Evolutionary conservation across 2,888 invertebrate species (phyloP).

Genomic region (Conchocele bisecta): DNA sequence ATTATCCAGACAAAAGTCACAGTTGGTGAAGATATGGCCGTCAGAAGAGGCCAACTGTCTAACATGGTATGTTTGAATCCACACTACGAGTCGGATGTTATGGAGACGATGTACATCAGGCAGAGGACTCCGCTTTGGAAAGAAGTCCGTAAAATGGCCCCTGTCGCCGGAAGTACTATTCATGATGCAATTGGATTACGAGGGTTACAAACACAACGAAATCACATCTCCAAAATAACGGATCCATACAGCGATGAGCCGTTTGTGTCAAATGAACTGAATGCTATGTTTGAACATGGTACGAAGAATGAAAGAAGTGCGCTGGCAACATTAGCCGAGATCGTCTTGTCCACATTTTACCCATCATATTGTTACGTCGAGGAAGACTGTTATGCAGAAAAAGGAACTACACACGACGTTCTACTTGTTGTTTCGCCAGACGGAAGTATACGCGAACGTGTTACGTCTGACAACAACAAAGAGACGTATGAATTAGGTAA

Average conservation of each 20-base stretch:
- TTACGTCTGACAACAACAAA: too few species aligned
- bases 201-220: slow-evolving; percentile 3
- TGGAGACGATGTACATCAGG: background rate
- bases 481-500: background rate
- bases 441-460: slow-evolving; percentile 23
- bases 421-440: slow-evolving; percentile 38
- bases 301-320: slow-evolving; percentile 27
- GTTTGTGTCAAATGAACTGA: background rate
- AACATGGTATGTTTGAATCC: background rate
- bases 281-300: slow-evolving; percentile 15
- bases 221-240: background rate
- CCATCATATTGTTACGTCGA: slow-evolving; percentile 27
- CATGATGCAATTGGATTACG: slow-evolving; percentile 11
- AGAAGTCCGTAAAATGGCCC: background rate
- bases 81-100: background rate
- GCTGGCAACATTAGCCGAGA: slow-evolving; percentile 25
- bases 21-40: background rate
- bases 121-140: slow-evolving; percentile 4
- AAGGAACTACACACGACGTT: slow-evolving; percentile 5
- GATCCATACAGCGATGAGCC: background rate
- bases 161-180: slow-evolving; percentile 2
- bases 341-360: slow-evolving; percentile 28
- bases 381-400: slow-evolving; percentile 32
- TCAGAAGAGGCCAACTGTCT: background rate
- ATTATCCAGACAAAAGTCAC: background rate